Evolutionary conservation across 1,140 invertebrate genomes (phyloP), one percentile per base, ranked within the genome.

Genomic region (Drosophila tani): DNA sequence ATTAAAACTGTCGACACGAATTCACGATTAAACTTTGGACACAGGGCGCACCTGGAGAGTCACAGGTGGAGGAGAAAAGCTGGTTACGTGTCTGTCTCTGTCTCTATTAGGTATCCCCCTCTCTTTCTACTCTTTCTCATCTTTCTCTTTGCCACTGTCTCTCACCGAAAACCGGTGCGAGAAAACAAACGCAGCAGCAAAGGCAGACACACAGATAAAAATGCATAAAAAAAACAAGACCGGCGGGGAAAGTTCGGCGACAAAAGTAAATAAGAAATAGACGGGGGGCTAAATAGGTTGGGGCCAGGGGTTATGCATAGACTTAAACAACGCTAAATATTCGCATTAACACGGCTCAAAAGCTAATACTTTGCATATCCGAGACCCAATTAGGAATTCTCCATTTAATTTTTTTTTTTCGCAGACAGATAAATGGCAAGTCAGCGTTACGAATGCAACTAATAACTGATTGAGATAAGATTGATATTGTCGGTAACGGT

Each of bases 191-290:
- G 58, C 59, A 71, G 62, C 70, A 32, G 40, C 35, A 32, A 19
- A 12, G 60, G 40, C 3, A 68, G 40, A 68, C 70, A 29, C 27
- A 12, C 67, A 79, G 68, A 83, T 65, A 73, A 87, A 56, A 88
- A 55, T 87, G 81, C 81, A 87, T 78, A 81, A 62, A 88, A 86
- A 86, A 66, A 74, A 78, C 81, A 21, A 45, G 68, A 60, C 55
- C 55, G 46, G 46, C 71, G 84, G 84, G 68, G 84, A 88, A 88
- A 88, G 84, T 90, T 88, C 78, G 82, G 71, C 45, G 62, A 50
- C 43, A 64, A 75, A 51, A 56, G 35, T 40, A 56, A 56, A 56
- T 40, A 56, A 11, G 15, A 65, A 77, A 63, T 40, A 71, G 21
- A 59, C 40, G 56, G 43, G 43, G 14, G 21, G 35, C 45, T 43